Evolutionary conservation across 2,113 vertebrate genomes (phyloP).

Genomic region (Pagrus major): DNA sequence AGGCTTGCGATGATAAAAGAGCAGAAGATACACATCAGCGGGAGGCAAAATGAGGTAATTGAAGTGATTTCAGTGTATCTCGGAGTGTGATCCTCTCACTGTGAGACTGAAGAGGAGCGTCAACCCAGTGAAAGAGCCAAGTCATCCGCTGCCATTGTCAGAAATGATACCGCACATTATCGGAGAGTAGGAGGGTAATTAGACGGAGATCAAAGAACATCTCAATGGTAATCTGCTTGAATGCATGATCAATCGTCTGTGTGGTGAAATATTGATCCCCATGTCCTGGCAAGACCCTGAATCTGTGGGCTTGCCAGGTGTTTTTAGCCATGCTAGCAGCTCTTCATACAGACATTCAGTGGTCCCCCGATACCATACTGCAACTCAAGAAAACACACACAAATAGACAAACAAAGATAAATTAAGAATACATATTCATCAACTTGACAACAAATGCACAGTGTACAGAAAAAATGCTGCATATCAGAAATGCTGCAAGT

Average conservation of each 20-base stretch:
- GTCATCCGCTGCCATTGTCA: conserved; percentile 24
- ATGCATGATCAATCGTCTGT: conserved; percentile 13
- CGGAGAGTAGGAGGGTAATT: conserved; percentile 27
- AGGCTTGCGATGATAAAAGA: conserved; percentile 18
- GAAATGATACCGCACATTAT: conserved; percentile 32
- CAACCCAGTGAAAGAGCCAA: conserved; percentile 4
- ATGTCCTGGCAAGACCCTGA: not conserved
- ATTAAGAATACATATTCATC: not conserved
- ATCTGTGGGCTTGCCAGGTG: conserved; percentile 1
- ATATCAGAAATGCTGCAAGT: no score
- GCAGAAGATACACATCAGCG: conserved; percentile 18
- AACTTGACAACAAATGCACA: not conserved
- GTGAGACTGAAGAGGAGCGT: not conserved
- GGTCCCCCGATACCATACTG: no score
- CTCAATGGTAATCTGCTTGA: conserved; percentile 20
- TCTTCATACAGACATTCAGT: not conserved
- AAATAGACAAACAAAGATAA: not conserved
- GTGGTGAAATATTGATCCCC: conserved; percentile 37
- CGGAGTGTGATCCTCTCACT: conserved; percentile 16
- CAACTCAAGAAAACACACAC: not conserved
- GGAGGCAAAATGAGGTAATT: conserved; percentile 14
- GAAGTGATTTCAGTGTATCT: conserved; percentile 38
- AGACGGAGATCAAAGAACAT: conserved; percentile 42
- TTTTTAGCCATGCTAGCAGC: not conserved
- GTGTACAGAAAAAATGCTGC: not conserved